Percentiles rank a stretch among this genome's conserved stretches.
These are phyloP conservation scores for Phymatocera aterrima DNA, from an alignment of 2,888 invertebrate genomes.

Conservation along the genomic window DNA sequence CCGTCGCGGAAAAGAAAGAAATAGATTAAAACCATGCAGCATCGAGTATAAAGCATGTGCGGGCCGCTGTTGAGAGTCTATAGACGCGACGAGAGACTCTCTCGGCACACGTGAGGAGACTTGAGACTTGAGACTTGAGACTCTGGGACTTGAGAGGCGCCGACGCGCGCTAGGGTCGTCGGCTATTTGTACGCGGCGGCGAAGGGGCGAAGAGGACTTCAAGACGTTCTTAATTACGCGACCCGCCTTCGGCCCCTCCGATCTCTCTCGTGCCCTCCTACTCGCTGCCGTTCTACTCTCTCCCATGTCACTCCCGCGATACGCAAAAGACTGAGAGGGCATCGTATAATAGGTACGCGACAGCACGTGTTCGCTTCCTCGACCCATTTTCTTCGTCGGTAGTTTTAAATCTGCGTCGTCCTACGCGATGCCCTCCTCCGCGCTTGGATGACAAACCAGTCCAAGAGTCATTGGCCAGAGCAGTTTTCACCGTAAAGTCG, in stretches of 20 bases:
- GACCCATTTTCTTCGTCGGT: slow-evolving; percentile 29
- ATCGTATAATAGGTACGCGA: slow-evolving; percentile 15
- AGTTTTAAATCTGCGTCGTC: slow-evolving; percentile 3
- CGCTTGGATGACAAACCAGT: background rate
- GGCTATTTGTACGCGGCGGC: slow-evolving; percentile 69
- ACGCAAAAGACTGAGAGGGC: slow-evolving; percentile 6
- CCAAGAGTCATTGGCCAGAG: background rate
- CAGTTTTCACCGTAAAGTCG: background rate
- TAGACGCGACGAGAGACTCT: slow-evolving; percentile 52
- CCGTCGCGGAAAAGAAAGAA: slow-evolving; percentile 45
- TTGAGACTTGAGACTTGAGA: slow-evolving; percentile 31
- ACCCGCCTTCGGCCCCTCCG: slow-evolving; percentile 46
- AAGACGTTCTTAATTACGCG: slow-evolving; percentile 53
- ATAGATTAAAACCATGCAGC: slow-evolving; percentile 46
- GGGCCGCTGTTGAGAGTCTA: slow-evolving; percentile 40
- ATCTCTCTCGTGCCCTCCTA: slow-evolving; percentile 1
- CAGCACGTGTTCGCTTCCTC: slow-evolving; percentile 42
- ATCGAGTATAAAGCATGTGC: slow-evolving; percentile 45
- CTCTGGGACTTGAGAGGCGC: slow-evolving; percentile 63
- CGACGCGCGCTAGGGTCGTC: slow-evolving; percentile 60
- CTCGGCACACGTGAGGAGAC: slow-evolving; percentile 43
- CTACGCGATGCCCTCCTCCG: background rate
- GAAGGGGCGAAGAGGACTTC: slow-evolving; percentile 50
- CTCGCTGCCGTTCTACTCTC: slow-evolving; percentile 15
- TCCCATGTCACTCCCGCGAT: background rate